Percentiles rank a stretch among this genome's conserved stretches.
phyloP scores from a whole-genome alignment of 1,140 invertebrate species.

The Limonius californicus region DNA sequence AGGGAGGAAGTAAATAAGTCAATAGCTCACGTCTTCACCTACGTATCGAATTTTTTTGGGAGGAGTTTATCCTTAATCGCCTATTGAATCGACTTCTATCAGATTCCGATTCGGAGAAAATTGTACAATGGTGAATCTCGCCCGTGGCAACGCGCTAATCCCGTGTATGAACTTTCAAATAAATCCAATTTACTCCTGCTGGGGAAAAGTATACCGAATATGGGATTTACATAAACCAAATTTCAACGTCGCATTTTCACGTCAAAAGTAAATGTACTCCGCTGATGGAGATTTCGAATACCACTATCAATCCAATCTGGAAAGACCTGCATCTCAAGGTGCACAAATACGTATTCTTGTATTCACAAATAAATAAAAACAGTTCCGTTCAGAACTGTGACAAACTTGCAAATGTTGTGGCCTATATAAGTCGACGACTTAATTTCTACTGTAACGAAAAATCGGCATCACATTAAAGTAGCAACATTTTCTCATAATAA shows the following conservation, averaged over 20 bases:
- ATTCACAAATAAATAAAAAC: too few species aligned
- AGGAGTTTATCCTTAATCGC: neutral
- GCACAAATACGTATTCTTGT: too few species aligned
- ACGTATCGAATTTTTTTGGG: neutral
- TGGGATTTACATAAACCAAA: conserved; percentile 14
- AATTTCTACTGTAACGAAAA: too few species aligned
- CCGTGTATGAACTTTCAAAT: conserved; percentile 1
- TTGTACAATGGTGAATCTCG: neutral
- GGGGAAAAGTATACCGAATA: conserved; percentile 11
- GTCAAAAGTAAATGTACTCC: conserved; percentile 11
- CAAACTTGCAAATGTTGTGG: too few species aligned
- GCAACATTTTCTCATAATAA: too few species aligned
- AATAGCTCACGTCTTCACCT: neutral
- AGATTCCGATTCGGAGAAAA: neutral
- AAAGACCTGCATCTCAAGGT: too few species aligned
- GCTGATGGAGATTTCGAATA: conserved; percentile 8
- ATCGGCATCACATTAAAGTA: too few species aligned
- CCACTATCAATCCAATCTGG: conserved; percentile 3
- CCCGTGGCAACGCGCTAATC: neutral
- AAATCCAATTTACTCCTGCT: conserved; percentile 7
- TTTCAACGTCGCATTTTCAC: conserved; percentile 12
- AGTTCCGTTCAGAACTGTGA: too few species aligned
- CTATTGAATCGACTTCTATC: neutral
- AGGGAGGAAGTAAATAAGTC: neutral
- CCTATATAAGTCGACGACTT: too few species aligned